phyloP scores from a whole-genome alignment of 2,888 invertebrate species.

The Nematopogon swammerdamellus region DNA sequence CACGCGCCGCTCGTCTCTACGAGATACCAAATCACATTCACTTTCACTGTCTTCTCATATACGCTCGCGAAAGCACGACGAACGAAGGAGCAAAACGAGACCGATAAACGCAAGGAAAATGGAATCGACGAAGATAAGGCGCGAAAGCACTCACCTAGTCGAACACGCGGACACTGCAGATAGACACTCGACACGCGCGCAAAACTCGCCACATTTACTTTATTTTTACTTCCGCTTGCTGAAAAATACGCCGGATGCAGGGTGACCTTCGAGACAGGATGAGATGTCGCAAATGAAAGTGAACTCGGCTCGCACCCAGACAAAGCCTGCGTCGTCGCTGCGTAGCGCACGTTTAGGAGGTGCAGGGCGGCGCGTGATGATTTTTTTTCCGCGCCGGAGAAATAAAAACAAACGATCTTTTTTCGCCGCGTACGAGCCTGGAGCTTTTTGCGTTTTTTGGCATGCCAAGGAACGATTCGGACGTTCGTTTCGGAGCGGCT shows the following conservation, averaged over 20 bases:
- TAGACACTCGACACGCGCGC: constrained; percentile 2
- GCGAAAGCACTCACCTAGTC: constrained; percentile 9
- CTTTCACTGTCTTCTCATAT: constrained; percentile 32
- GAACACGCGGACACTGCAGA: not conserved
- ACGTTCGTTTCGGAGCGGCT: not conserved
- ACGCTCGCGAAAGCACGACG: constrained; percentile 14
- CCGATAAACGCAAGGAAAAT: constrained; percentile 41
- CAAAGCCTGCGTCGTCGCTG: constrained; percentile 49
- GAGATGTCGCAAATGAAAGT: constrained; percentile 57
- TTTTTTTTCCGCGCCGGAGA: constrained; percentile 49
- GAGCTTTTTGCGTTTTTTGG: not conserved
- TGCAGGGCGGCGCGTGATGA: constrained; percentile 53
- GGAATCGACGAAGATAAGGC: constrained; percentile 17
- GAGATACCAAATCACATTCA: constrained; percentile 27
- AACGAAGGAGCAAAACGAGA: constrained; percentile 40
- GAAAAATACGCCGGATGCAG: constrained; percentile 23
- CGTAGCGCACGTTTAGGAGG: constrained; percentile 58
- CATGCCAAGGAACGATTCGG: not conserved
- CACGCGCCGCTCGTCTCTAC: constrained; percentile 16
- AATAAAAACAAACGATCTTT: constrained; percentile 56
- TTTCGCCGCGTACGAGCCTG: not conserved
- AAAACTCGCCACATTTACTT: constrained; percentile 4
- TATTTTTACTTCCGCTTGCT: not conserved
- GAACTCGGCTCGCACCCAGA: constrained; percentile 52
- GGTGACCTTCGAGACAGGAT: constrained; percentile 53